A percentile compares a stretch with the other conserved stretches of the same genome.
phyloP scores from a whole-genome alignment of 2,113 vertebrate species.

The Stictonetta naevosa region DNA sequence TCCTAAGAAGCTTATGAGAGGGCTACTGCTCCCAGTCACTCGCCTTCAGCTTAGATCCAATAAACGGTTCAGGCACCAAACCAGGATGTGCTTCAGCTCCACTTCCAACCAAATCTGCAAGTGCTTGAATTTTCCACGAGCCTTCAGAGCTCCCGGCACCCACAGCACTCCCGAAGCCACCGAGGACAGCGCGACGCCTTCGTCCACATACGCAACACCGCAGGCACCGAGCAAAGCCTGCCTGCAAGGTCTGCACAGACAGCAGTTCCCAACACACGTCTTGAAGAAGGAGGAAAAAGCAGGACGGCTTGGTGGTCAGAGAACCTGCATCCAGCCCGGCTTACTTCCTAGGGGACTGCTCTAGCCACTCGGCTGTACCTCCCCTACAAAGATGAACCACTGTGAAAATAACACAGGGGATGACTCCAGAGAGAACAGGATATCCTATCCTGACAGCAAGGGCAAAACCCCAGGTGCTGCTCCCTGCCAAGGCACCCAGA shows the following conservation, averaged over 20 bases:
- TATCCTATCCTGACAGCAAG: neutral
- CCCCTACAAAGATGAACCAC: neutral
- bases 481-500: neutral
- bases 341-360: neutral
- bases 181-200: neutral
- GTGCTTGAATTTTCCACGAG: neutral
- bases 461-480: neutral
- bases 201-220: neutral
- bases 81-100: slow-evolving; percentile 12
- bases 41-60: slow-evolving; percentile 55
- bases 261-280: neutral
- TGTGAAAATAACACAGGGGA: neutral
- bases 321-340: neutral
- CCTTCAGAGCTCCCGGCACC: neutral
- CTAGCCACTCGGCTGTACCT: neutral
- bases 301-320: neutral
- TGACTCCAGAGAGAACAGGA: neutral
- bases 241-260: neutral
- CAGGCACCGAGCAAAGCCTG: neutral
- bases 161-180: neutral
- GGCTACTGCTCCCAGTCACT: slow-evolving; percentile 44
- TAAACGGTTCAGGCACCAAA: slow-evolving; percentile 54
- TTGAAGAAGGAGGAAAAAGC: neutral
- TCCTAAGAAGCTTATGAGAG: slow-evolving; percentile 56
- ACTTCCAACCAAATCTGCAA: slow-evolving; percentile 15